Conservation (phyloP, 2,113 vertebrate genomes). For the Raja brachyura region DNA sequence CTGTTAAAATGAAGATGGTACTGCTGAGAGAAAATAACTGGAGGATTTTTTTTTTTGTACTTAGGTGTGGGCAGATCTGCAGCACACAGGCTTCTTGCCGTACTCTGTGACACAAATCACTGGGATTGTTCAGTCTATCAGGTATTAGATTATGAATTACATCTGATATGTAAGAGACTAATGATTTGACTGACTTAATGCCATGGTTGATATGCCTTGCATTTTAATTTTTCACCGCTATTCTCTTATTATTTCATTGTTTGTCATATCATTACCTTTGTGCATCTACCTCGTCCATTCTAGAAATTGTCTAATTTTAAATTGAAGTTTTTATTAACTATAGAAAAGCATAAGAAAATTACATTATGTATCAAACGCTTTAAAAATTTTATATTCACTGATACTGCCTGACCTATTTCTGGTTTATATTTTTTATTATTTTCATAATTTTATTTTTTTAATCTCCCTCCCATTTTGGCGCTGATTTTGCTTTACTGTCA, state of each 20-base stretch:
- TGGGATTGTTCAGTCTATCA: constrained; percentile 77
- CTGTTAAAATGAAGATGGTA: background rate
- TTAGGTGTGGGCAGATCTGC: constrained; percentile 94
- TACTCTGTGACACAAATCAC: constrained; percentile 78
- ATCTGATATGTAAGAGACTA: background rate
- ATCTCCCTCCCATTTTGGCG: background rate
- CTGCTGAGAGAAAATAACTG: background rate
- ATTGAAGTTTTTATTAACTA: background rate
- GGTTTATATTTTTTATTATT: background rate
- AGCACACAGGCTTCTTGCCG: constrained; percentile 89
- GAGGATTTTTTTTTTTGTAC: constrained; percentile 8
- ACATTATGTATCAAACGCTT: background rate
- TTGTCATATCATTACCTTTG: background rate
- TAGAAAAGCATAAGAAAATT: too few relatives aligned
- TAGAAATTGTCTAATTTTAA: background rate
- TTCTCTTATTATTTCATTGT: background rate
- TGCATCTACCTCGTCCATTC: too few relatives aligned
- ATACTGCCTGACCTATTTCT: too few relatives aligned
- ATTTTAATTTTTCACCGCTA: background rate
- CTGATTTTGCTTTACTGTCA: background rate
- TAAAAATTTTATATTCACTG: too few relatives aligned
- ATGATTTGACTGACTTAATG: background rate
- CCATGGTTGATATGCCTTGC: background rate
- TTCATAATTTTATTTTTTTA: background rate
- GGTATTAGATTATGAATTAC: constrained; percentile 56